Base-by-base conservation (phyloP, 1,140 invertebrate species). In the Pinna nobilis region DNA sequence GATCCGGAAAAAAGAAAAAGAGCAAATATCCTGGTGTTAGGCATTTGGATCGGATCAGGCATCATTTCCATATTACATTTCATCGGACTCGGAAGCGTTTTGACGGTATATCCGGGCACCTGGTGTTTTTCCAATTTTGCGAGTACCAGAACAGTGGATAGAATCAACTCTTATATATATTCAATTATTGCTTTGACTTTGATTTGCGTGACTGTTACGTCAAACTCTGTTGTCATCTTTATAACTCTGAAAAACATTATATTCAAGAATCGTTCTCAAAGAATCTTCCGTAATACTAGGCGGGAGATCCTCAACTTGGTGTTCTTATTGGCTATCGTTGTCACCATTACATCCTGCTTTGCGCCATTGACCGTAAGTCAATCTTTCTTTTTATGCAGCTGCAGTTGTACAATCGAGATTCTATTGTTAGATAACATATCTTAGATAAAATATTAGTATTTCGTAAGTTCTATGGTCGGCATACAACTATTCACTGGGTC, bases 61-160 rank as follows among this genome's bases (percentile, higher is more conserved):
- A 25, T 86, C 20, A 77, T 89, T 37, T 82, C 84, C 9, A 68
- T 78, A 6, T 74, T 90, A 15, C n/a, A n/a, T n/a, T 72, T 90
- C 11, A 80, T 89, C 30, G 86, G 86, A 2, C 66, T 90, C 13
- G 88, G 88, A 0, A 41, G 51, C 20, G 81, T 78, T 50, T 71
- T 80, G 6, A 47, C 79, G 3, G 86, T 85, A 49, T 89, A 82
- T 76, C 88, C 88, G 0, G 76, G 82, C 3, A 88, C 88, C 30
- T 90, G 89, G 89, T 90, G 88, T 69, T 90, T 89, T 79, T 80
- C 88, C 57, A 87, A 88, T 70, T 84, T 86, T 47, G 67, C 64
- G 9, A 75, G 77, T 63, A 59, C 61, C 1, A 50, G 73, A 44
- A 23, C 63, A 5, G 37, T 61, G 47, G 65, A 79, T 47, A 74